phyloP scores from a whole-genome alignment of 2,113 vertebrate genomes.

The Apodemus speciosus region DNA sequence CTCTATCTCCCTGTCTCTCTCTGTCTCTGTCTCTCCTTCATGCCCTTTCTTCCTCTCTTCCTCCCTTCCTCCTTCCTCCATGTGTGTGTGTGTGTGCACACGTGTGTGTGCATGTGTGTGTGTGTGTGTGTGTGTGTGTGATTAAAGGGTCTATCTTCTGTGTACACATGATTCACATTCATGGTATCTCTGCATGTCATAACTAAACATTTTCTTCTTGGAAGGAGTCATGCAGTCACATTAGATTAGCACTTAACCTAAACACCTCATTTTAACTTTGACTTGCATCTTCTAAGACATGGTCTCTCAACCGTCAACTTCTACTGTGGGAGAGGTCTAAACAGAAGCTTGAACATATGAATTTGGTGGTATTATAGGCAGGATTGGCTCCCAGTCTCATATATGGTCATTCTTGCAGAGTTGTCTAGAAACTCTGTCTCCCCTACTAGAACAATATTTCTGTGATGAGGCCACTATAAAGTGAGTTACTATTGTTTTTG shows the following conservation, averaged over 20 bases:
- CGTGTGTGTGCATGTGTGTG: neutral
- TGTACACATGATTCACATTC: neutral
- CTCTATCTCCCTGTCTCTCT: neutral
- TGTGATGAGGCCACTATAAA: neutral
- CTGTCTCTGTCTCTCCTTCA: neutral
- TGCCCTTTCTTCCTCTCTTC: too few relatives aligned
- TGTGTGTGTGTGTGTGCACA: neutral
- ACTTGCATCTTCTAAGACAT: neutral
- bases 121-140: neutral
- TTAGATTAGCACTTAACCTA: neutral
- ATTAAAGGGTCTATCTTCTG: neutral
- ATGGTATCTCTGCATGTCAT: neutral
- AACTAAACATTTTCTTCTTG: neutral
- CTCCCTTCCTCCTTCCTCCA: too few relatives aligned
- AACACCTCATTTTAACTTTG: neutral
- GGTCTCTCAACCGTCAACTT: neutral
- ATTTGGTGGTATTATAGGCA: neutral
- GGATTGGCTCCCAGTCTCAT: neutral
- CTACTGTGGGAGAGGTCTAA: neutral
- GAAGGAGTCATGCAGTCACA: neutral
- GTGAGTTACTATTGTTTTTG: neutral
- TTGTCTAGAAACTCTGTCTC: neutral
- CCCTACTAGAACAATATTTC: neutral
- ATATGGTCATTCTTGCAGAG: neutral
- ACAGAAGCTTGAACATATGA: neutral